These are phyloP conservation scores for Anastrepha ludens DNA, from an alignment of 1,140 invertebrate species.

Conservation along the genomic window DNA sequence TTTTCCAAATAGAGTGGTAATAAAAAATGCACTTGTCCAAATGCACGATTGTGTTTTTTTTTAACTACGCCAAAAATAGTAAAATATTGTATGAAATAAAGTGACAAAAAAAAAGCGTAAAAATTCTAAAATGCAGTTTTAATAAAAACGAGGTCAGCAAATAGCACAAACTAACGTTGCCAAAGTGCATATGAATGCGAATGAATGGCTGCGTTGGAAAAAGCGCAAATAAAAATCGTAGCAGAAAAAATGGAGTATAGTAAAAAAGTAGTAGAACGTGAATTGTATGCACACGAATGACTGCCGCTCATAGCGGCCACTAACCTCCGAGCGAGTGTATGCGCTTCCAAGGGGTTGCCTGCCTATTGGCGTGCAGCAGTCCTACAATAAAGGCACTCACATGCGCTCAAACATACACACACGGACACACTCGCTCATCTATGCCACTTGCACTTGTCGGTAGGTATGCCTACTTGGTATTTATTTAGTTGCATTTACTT, in stretches of 20 bases:
- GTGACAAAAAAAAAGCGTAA: neutral
- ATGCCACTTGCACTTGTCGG: neutral
- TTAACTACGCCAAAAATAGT: neutral
- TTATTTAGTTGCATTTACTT: conserved; percentile 39
- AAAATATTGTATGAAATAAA: neutral
- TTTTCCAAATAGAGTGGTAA: conserved; percentile 44
- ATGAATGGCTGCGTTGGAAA: conserved; percentile 1
- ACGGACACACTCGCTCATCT: neutral
- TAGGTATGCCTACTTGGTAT: conserved; percentile 5
- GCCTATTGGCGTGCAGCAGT: neutral
- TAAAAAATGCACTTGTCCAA: conserved; percentile 51
- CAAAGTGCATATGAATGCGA: conserved; percentile 14
- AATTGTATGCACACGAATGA: conserved; percentile 17
- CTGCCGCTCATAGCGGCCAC: conserved; percentile 37
- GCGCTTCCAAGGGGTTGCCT: neutral
- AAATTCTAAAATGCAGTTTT: conserved; percentile 41
- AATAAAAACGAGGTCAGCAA: conserved; percentile 49
- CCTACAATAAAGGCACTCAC: neutral
- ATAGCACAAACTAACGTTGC: neutral
- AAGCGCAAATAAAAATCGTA: conserved; percentile 11
- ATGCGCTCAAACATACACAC: neutral
- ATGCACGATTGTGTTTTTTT: neutral
- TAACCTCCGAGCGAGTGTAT: neutral
- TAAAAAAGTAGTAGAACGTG: conserved; percentile 33
- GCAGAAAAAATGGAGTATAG: neutral